Percentiles rank a stretch among this genome's conserved stretches.
Conservation (phyloP, 2,888 invertebrate species). For the Polyommatus icarus region DNA sequence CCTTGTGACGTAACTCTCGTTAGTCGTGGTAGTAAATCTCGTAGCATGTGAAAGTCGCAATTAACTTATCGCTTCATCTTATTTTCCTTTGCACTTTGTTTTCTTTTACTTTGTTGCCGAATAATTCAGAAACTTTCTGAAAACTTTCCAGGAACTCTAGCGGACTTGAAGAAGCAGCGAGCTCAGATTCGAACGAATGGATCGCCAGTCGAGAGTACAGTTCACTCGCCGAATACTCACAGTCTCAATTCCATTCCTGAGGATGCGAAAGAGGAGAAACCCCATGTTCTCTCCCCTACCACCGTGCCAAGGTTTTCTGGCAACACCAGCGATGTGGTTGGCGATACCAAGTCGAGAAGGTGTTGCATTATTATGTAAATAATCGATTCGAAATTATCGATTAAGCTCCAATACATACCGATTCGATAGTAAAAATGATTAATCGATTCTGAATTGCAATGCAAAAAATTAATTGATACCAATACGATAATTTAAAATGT, state of each 20-base stretch:
- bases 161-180: slow-evolving; percentile 94
- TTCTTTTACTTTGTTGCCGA: not conserved
- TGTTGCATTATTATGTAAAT: slow-evolving; percentile 87
- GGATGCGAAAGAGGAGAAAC: slow-evolving; percentile 60
- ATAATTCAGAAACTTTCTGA: slow-evolving; percentile 6
- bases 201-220: slow-evolving; percentile 74
- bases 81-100: slow-evolving; percentile 2
- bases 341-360: slow-evolving; percentile 85
- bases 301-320: slow-evolving; percentile 84
- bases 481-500: not conserved
- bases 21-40: not conserved
- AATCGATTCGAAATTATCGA: slow-evolving; percentile 17
- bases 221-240: slow-evolving; percentile 67
- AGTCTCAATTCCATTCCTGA: slow-evolving; percentile 72
- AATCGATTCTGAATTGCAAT: slow-evolving; percentile 38
- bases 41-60: slow-evolving; percentile 11
- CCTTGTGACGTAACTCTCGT: not conserved
- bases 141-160: slow-evolving; percentile 51
- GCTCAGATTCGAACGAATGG: slow-evolving; percentile 88
- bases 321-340: slow-evolving; percentile 88
- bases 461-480: not conserved
- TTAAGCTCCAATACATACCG: not conserved
- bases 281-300: slow-evolving; percentile 68
- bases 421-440: not conserved
- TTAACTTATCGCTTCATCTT: not conserved